phyloP scores from a whole-genome alignment of 2,113 vertebrate species.

The Nibea albiflora region DNA sequence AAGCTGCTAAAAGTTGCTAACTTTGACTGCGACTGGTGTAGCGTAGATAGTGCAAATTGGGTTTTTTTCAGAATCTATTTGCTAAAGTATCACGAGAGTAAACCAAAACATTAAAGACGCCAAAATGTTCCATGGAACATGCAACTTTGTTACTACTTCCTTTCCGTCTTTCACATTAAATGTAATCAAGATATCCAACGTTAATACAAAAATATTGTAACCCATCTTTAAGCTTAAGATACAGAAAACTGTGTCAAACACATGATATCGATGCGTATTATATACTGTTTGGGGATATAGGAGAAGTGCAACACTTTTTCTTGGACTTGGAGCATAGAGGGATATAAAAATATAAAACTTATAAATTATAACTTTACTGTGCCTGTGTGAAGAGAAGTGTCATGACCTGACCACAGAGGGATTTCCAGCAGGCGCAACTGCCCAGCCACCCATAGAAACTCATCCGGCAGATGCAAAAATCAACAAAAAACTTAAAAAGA shows the following conservation, averaged over 20 bases:
- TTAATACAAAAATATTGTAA: neutral
- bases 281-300: neutral
- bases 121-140: neutral
- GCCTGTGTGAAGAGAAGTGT: neutral
- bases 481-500: conserved; percentile 33
- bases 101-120: neutral
- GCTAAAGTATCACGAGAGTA: neutral
- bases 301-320: neutral
- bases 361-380: no score
- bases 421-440: neutral
- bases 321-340: neutral
- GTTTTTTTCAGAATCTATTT: no score
- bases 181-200: no score
- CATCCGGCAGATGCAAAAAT: conserved; percentile 21
- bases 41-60: no score
- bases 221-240: neutral
- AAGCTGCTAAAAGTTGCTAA: neutral
- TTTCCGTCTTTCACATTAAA: neutral
- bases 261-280: no score
- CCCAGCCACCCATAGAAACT: conserved; percentile 25
- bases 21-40: no score
- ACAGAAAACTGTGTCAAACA: neutral
- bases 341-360: no score
- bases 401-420: conserved; percentile 20
- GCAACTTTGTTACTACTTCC: no score